Percentiles rank a stretch among this genome's conserved stretches.
These are phyloP conservation scores for Dysmachus trigonus DNA, from an alignment of 2,888 invertebrate genomes.

Conservation along the genomic window DNA sequence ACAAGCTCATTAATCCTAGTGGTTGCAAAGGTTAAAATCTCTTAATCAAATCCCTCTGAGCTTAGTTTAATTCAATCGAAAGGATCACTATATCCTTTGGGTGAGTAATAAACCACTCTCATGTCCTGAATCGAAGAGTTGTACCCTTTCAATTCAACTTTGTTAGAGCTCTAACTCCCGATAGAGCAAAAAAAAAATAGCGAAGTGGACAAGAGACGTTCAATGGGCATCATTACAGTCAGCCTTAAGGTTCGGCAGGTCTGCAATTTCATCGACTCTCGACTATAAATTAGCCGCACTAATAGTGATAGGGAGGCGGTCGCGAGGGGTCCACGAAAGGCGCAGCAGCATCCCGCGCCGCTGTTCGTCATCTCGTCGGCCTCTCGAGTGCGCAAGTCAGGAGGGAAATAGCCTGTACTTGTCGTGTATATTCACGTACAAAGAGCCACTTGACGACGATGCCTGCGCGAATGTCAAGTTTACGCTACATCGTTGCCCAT, in stretches of 20 bases:
- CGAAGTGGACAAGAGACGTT: neutral
- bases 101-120: constrained; percentile 17
- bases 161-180: neutral
- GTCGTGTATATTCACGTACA: neutral
- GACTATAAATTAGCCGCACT: constrained; percentile 40
- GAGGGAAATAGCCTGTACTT: neutral
- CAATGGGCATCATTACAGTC: constrained; percentile 40
- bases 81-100: neutral
- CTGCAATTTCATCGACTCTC: constrained; percentile 40
- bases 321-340: neutral
- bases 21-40: neutral
- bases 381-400: neutral
- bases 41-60: constrained; percentile 31
- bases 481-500: constrained; percentile 10
- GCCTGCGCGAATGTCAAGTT: neutral
- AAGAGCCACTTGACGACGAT: neutral
- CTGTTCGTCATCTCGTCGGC: neutral
- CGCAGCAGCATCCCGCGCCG: neutral
- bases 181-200: neutral
- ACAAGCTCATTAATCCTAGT: constrained; percentile 14
- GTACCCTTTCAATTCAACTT: constrained; percentile 8
- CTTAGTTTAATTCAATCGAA: neutral
- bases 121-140: neutral
- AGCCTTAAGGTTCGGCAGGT: constrained; percentile 33
- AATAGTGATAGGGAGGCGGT: neutral